Conservation (phyloP, 2,113 vertebrate species). For the Spea bombifrons region DNA sequence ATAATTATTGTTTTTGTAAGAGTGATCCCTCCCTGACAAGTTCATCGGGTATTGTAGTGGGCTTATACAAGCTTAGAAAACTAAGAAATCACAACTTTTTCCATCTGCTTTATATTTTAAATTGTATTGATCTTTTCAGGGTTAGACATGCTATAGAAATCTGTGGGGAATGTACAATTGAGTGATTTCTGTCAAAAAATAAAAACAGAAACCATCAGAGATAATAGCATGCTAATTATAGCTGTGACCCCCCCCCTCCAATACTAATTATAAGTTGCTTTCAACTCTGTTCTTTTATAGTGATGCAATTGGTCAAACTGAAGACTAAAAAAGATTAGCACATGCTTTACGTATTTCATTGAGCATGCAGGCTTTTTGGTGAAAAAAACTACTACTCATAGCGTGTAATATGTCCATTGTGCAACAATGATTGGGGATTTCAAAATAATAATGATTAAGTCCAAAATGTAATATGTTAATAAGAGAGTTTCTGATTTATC, state of each 20-base stretch:
- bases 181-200: background rate
- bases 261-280: background rate
- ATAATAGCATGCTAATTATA: background rate
- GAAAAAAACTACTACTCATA: no score
- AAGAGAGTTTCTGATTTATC: no score
- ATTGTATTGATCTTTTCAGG: background rate
- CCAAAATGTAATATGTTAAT: no score
- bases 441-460: no score
- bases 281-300: background rate
- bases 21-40: background rate
- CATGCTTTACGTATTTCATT: background rate
- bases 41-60: background rate
- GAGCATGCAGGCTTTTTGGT: background rate
- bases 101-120: slow-evolving; percentile 1
- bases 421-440: no score
- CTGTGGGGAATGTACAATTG: background rate
- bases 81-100: background rate
- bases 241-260: background rate
- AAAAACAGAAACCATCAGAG: background rate
- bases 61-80: background rate
- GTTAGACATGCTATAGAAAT: background rate
- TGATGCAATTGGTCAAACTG: background rate
- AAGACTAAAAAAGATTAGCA: background rate
- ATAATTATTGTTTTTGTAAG: background rate
- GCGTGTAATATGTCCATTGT: no score